Evolutionary conservation across 1,140 invertebrate species (phyloP).

Genomic region (Hyles euphorbiae): DNA sequence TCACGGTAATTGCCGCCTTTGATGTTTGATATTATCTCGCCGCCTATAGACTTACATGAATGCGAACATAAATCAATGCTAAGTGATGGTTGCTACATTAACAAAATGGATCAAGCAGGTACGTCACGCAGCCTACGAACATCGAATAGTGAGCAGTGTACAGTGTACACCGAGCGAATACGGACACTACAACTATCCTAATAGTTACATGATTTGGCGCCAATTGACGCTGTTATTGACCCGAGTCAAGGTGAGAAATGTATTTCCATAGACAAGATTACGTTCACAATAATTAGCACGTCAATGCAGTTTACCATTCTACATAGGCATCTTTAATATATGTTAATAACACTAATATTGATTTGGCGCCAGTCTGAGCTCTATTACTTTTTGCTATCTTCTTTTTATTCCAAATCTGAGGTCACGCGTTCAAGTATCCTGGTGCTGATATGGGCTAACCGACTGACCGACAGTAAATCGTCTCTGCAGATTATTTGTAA

Average conservation of each 20-base stretch:
- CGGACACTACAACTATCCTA: no score
- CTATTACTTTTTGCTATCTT: slow-evolving; percentile 4
- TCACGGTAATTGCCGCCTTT: slow-evolving; percentile 68
- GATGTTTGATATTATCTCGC: slow-evolving; percentile 60
- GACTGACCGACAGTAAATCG: no score
- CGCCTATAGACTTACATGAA: slow-evolving; percentile 29
- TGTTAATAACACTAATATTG: slow-evolving; percentile 32
- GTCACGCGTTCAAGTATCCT: background rate
- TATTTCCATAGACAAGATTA: slow-evolving; percentile 38
- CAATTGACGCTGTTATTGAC: slow-evolving; percentile 44
- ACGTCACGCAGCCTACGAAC: background rate
- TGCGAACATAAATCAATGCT: slow-evolving; percentile 38
- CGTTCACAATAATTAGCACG: slow-evolving; percentile 27
- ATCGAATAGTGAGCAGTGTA: no score
- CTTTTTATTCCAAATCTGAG: slow-evolving; percentile 4
- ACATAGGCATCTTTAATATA: slow-evolving; percentile 19
- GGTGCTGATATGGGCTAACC: no score
- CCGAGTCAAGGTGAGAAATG: slow-evolving; percentile 46
- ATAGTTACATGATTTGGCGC: slow-evolving; percentile 20
- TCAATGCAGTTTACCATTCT: slow-evolving; percentile 30
- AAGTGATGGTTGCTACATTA: slow-evolving; percentile 19
- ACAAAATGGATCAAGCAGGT: background rate
- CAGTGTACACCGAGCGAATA: no score
- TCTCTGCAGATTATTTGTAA: no score
- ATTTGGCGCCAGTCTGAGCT: slow-evolving; percentile 29